Conservation (phyloP, 1,140 invertebrate genomes). For the Caligus rogercresseyi region DNA sequence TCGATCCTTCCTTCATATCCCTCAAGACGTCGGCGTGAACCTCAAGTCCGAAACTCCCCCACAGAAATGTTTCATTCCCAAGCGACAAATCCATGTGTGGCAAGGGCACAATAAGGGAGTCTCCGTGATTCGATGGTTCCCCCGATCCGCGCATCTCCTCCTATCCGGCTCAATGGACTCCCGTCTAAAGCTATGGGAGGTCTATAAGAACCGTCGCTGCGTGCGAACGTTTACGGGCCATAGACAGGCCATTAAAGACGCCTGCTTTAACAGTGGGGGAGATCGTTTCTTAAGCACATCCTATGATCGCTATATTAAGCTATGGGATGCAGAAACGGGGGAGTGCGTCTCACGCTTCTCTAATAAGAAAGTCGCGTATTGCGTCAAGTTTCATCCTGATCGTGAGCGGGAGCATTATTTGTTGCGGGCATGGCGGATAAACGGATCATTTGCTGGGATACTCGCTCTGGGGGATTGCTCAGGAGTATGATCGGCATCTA, state of each 20-base stretch:
- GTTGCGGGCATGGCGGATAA: constrained; percentile 97
- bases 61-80: constrained; percentile 90
- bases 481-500: constrained; percentile 97
- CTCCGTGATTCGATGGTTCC: constrained; percentile 86
- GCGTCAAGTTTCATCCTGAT: constrained; percentile 94
- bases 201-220: constrained; percentile 83
- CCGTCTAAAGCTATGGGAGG: constrained; percentile 90
- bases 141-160: constrained; percentile 78
- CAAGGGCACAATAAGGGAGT: constrained; percentile 94
- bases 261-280: constrained; percentile 88
- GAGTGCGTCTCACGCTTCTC: constrained; percentile 78
- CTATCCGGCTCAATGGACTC: constrained; percentile 92
- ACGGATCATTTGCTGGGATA: constrained; percentile 98
- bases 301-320: constrained; percentile 53
- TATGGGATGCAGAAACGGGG: constrained; percentile 98
- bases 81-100: constrained; percentile 90
- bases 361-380: constrained; percentile 86
- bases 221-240: constrained; percentile 93
- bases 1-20: constrained; percentile 76
- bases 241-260: constrained; percentile 85
- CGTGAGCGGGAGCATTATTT: constrained; percentile 92
- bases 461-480: constrained; percentile 79
- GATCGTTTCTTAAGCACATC: constrained; percentile 78
- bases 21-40: constrained; percentile 89
- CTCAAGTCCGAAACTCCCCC: constrained; percentile 76